A percentile compares a stretch with the other conserved stretches of the same genome.
Conservation (phyloP, 2,113 vertebrate species). For the Spea multiplicata region DNA sequence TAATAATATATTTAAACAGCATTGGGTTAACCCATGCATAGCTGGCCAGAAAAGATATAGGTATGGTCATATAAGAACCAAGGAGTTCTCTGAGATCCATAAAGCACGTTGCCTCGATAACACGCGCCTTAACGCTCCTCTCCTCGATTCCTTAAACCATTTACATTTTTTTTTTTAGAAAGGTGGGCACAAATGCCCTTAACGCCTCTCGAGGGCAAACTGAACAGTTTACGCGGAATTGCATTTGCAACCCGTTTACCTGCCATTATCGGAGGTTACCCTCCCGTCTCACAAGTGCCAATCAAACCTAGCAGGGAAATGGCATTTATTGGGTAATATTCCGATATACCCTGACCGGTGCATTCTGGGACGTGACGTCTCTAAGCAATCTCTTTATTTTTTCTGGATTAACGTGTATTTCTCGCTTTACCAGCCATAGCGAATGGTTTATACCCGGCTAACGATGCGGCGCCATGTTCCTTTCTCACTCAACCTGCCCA, state of each 20-base stretch:
- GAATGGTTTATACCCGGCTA: not conserved
- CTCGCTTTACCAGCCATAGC: not conserved
- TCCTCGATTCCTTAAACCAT: not conserved
- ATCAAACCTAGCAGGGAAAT: constrained; percentile 8
- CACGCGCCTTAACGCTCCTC: constrained; percentile 31
- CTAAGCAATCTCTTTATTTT: not conserved
- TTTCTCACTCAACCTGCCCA: not conserved
- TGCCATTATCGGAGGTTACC: constrained; percentile 20
- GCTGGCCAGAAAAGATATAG: not conserved
- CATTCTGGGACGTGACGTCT: constrained; percentile 38
- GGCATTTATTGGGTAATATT: not conserved
- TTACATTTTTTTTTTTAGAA: not conserved
- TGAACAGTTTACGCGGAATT: constrained; percentile 18
- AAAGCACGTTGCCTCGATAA: not conserved
- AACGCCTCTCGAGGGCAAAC: too few relatives aligned
- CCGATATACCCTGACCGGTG: not conserved
- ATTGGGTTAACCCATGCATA: not conserved
- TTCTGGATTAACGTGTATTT: not conserved
- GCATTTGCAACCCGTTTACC: not conserved
- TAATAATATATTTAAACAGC: not conserved
- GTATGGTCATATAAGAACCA: not conserved
- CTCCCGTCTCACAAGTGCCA: constrained; percentile 45
- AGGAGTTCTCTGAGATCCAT: not conserved
- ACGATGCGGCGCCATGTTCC: not conserved
- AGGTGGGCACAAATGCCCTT: too few relatives aligned